A percentile compares a stretch with the other conserved stretches of the same genome.
These are phyloP conservation scores for Pteria penguin DNA, from an alignment of 2,888 invertebrate species.

Conservation along the genomic window DNA sequence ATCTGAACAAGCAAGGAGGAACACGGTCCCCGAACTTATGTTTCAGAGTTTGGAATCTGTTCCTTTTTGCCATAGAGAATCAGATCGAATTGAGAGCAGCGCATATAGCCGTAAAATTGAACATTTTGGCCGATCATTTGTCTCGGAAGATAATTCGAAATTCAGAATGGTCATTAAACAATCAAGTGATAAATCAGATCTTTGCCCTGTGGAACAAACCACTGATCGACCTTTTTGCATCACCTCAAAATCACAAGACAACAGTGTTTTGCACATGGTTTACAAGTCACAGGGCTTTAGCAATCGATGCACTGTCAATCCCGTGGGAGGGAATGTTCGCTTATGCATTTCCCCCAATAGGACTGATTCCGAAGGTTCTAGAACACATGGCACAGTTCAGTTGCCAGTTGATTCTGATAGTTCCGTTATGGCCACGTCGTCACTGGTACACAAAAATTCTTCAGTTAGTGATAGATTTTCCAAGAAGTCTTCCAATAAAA, in stretches of 20 bases:
- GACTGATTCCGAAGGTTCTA: slow-evolving; percentile 35
- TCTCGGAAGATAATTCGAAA: not conserved
- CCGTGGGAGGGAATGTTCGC: slow-evolving; percentile 47
- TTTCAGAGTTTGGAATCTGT: slow-evolving; percentile 39
- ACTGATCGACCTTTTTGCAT: slow-evolving; percentile 40
- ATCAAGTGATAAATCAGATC: slow-evolving; percentile 16
- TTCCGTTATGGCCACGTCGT: slow-evolving; percentile 27
- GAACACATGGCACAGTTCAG: slow-evolving; percentile 15
- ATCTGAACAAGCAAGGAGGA: slow-evolving; percentile 47
- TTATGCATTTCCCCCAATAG: slow-evolving; percentile 47
- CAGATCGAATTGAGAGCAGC: too few relatives aligned
- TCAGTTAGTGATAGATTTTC: slow-evolving; percentile 24
- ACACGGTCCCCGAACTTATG: slow-evolving; percentile 40
- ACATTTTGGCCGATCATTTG: slow-evolving; percentile 33
- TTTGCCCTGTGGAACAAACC: slow-evolving; percentile 21
- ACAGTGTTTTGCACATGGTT: slow-evolving; percentile 39
- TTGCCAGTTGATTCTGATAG: slow-evolving; percentile 30
- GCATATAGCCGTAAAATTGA: too few relatives aligned
- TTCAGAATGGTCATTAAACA: slow-evolving; percentile 43
- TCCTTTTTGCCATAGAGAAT: too few relatives aligned
- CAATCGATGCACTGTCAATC: slow-evolving; percentile 46
- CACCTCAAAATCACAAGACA: slow-evolving; percentile 19
- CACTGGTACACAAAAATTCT: slow-evolving; percentile 38
- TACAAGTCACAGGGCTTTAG: slow-evolving; percentile 25
- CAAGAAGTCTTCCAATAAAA: slow-evolving; percentile 26